phyloP scores from a whole-genome alignment of 2,888 invertebrate genomes.

The Nematopogon swammerdamellus region DNA sequence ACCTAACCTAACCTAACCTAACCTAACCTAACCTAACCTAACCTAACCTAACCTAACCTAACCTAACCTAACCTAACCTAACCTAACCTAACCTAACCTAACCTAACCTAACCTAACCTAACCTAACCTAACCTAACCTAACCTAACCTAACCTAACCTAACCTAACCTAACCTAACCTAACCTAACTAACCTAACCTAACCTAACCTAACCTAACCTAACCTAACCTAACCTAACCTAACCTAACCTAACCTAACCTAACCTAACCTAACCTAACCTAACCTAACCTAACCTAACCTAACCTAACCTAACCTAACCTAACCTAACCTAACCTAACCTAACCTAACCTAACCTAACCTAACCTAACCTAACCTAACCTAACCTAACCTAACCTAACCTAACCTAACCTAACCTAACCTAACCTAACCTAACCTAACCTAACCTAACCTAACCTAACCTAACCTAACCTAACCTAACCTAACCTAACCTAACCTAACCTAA shows the following conservation, averaged over 20 bases:
- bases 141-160: slow-evolving; percentile 7
- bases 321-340: slow-evolving; percentile 10
- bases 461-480: slow-evolving; percentile 11
- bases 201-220: slow-evolving; percentile 7
- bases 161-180: slow-evolving; percentile 7
- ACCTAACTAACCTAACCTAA: slow-evolving; percentile 7
- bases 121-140: slow-evolving; percentile 7
- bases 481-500: slow-evolving; percentile 8
- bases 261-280: slow-evolving; percentile 8
- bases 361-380: slow-evolving; percentile 9
- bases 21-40: slow-evolving; percentile 10
- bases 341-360: slow-evolving; percentile 8
- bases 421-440: slow-evolving; percentile 10
- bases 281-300: slow-evolving; percentile 11
- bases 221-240: slow-evolving; percentile 6
- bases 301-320: slow-evolving; percentile 10
- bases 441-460: slow-evolving; percentile 9
- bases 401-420: slow-evolving; percentile 11
- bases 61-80: slow-evolving; percentile 7
- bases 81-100: slow-evolving; percentile 6
- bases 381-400: slow-evolving; percentile 12
- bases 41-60: slow-evolving; percentile 7
- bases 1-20: slow-evolving; percentile 10
- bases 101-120: slow-evolving; percentile 7
- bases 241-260: slow-evolving; percentile 6